Conservation (phyloP, 1,140 invertebrate genomes). For the Bombus terrestris region DNA sequence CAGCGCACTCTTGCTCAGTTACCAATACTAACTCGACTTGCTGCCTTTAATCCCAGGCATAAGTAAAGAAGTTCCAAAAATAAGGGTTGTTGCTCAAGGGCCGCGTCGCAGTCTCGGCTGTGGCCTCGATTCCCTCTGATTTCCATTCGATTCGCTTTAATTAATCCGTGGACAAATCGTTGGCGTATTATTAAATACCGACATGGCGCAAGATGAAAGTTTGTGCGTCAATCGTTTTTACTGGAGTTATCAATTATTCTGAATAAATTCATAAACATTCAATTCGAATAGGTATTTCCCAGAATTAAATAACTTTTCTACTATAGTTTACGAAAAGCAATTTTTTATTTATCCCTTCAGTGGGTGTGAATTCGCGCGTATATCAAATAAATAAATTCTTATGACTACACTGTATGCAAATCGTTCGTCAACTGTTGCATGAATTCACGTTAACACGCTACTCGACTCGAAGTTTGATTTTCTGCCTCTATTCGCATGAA, state of each 20-base stretch:
- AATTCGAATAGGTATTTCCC: background rate
- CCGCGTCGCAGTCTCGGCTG: no score
- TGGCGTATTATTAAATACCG: background rate
- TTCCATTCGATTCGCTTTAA: constrained; percentile 1
- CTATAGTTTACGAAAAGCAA: background rate
- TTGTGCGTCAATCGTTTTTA: background rate
- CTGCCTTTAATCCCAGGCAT: constrained; percentile 26
- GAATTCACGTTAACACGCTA: background rate
- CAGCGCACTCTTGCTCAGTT: background rate
- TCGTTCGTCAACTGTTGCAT: background rate
- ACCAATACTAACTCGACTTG: background rate
- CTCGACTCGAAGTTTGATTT: background rate
- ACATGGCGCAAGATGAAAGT: background rate
- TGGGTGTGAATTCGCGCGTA: background rate
- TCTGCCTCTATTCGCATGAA: no score
- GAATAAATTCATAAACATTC: background rate
- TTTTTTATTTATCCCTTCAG: background rate
- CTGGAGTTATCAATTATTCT: no score
- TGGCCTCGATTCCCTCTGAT: background rate
- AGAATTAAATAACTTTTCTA: background rate
- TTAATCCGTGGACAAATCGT: constrained; percentile 18
- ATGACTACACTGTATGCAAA: background rate
- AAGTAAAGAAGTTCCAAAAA: background rate
- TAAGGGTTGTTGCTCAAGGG: background rate
- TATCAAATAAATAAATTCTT: background rate